Evolutionary conservation across 2,797 vertebrate species (phyloP), one percentile per base, ranked within the genome.

Genomic region (Lagodon rhomboides): DNA sequence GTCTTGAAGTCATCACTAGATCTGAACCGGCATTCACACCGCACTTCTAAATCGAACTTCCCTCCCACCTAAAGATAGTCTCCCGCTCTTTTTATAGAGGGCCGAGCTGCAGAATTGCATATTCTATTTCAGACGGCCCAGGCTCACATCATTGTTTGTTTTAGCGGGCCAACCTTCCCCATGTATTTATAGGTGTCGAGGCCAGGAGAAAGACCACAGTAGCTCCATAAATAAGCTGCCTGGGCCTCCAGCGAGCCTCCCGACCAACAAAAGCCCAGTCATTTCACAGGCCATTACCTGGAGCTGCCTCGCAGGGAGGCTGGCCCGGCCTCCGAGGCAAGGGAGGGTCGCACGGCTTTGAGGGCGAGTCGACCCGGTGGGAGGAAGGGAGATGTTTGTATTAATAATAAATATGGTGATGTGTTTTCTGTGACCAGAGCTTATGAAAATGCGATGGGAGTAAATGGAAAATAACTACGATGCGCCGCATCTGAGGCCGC

Each of bases 221-320:
- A 90, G 89, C 87, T 92, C 94, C 93, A 94, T 94, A 95, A 95
- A 96, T 95, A 95, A 94, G 89, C 91, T 73, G 78, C 70, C 78
- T 65, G 83, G 86, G 91, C 90, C 91, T 92, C 86, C 79, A 84
- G 78, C 70, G 15, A 88, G 88, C 80, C 85, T 89, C 89, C 85
- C 77, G 17, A 88, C 92, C 87, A 92, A 95, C 94, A 93, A 94
- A 94, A 92, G 91, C 85, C 88, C 90, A 92, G 92, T 95, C 94
- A 95, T 95, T 94, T 93, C 93, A 93, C 91, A 92, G 90, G 85
- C 92, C 92, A 93, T 94, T 94, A 93, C 91, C 89, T 85, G 90
- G 91, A 89, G 90, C 80, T 81, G 87, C 86, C 83, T 88, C 23
- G 58, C 61, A 66, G 85, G 83, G 83, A 85, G 77, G 85, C 83